phyloP scores from a whole-genome alignment of 2,113 vertebrate genomes.

The Labeo rohita region DNA sequence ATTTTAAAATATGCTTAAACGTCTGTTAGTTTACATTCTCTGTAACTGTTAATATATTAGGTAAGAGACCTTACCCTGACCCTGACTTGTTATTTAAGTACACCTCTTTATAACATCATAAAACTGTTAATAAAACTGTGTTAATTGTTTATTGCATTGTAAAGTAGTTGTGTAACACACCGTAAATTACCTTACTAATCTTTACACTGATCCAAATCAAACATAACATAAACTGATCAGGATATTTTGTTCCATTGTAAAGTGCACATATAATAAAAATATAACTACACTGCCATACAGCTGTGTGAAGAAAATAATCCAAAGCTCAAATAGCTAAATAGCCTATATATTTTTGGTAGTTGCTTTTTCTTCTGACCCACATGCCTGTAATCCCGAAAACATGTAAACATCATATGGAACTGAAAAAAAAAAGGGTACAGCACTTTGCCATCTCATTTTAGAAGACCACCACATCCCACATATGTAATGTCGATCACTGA shows the following conservation, averaged over 20 bases:
- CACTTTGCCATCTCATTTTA: neutral
- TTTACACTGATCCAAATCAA: neutral
- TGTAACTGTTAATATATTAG: neutral
- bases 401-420: neutral
- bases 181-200: neutral
- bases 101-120: neutral
- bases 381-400: neutral
- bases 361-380: neutral
- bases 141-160: neutral
- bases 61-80: neutral
- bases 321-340: neutral
- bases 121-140: neutral
- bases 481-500: neutral
- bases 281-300: neutral
- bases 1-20: neutral
- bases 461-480: neutral
- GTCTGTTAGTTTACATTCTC: neutral
- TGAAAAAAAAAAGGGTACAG: neutral
- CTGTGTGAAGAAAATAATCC: neutral
- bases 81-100: neutral
- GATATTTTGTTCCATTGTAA: neutral
- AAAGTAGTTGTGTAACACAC: neutral
- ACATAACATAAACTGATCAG: neutral
- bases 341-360: neutral
- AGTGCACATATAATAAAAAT: neutral